phyloP scores from a whole-genome alignment of 2,113 vertebrate species.

The Gorsachius goisagi region DNA sequence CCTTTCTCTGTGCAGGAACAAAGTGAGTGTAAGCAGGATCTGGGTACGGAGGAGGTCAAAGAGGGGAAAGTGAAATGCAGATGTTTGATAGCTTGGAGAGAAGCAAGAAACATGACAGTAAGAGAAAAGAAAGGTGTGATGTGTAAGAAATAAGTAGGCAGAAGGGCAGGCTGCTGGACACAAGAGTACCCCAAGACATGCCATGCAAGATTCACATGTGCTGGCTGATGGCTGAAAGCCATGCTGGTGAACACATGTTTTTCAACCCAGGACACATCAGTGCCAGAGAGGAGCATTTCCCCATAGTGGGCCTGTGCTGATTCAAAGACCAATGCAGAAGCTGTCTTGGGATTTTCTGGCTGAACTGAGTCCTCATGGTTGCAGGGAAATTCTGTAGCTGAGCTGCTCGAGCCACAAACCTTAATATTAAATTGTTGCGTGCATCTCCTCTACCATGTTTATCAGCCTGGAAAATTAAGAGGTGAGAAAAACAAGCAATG shows the following conservation, averaged over 20 bases:
- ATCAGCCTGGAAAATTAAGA: neutral
- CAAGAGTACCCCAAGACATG: neutral
- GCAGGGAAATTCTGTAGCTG: neutral
- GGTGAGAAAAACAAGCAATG: neutral
- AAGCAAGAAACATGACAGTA: neutral
- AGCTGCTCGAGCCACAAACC: neutral
- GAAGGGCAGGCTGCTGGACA: neutral
- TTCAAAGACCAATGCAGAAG: neutral
- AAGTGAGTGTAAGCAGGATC: neutral
- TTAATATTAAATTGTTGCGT: neutral
- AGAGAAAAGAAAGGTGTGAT: neutral
- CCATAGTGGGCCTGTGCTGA: fast-evolving
- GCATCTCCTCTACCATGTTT: neutral
- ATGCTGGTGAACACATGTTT: neutral
- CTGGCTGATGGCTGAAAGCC: fast-evolving
- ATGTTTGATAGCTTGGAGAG: neutral
- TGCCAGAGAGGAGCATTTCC: neutral
- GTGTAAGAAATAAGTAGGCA: neutral
- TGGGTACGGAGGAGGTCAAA: neutral
- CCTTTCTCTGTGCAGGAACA: neutral
- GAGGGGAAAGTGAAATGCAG: neutral
- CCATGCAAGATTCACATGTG: neutral
- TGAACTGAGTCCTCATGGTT: neutral
- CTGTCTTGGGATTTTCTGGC: neutral
- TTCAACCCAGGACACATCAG: neutral